These are phyloP conservation scores for Pogonocichla stellata DNA, from an alignment of 2,113 vertebrate species.

Conservation along the genomic window DNA sequence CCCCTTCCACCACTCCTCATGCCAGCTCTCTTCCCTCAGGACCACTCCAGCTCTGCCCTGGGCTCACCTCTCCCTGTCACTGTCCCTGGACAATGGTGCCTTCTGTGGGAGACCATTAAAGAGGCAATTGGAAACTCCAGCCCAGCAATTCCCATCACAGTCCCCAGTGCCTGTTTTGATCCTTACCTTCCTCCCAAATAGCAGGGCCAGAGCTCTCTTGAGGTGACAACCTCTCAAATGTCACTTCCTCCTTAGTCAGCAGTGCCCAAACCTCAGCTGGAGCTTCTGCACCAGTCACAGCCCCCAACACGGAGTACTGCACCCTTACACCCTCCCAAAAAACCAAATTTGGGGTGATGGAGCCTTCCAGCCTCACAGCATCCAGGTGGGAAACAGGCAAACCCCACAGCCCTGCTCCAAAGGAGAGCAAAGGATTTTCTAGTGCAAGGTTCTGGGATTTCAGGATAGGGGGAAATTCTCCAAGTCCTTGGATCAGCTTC, in stretches of 20 bases:
- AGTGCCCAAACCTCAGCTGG: not conserved
- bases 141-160: not conserved
- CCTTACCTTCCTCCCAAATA: not conserved
- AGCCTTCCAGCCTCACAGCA: no score
- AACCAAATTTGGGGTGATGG: accelerated
- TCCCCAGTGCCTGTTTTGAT: not conserved
- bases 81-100: not conserved
- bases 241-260: not conserved
- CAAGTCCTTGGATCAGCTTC: not conserved
- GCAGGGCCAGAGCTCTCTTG: not conserved
- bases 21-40: not conserved
- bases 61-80: not conserved
- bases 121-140: not conserved
- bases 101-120: not conserved
- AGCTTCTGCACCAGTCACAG: not conserved
- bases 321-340: accelerated
- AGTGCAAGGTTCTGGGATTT: not conserved
- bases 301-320: not conserved
- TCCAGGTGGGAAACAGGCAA: not conserved
- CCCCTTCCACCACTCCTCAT: not conserved
- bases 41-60: not conserved
- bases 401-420: not conserved
- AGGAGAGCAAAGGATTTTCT: accelerated
- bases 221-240: not conserved
- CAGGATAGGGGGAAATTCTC: not conserved